Evolutionary conservation across 2,797 vertebrate genomes (phyloP), one percentile per base, ranked within the genome.

Genomic region (Hemibagrus guttatus): DNA sequence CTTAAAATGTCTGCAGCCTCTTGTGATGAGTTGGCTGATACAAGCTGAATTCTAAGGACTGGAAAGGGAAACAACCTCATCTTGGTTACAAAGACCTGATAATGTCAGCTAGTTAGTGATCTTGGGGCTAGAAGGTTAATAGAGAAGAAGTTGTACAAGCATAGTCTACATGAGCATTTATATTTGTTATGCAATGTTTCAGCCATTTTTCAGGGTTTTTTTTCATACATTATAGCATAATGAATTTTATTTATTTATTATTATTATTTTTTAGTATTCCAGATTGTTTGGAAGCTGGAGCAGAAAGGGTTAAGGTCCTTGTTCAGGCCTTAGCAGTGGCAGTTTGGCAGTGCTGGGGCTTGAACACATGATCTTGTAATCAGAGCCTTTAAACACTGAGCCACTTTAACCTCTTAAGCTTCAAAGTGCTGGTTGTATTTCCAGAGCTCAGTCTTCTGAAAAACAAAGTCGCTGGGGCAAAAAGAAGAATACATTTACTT

Each of bases 11-110:
- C 26, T 28, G 42, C 14, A 28, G 1, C 16, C 39, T 81, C 59
- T 19, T 49, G 19, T 61, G 80, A 52, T 81, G n/a, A 64, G 61
- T 66, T 81, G 26, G 16, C 79, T 81, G 59, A 54, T 68, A 66
- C 81, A 6, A 35, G 35, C 28, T 35, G 28, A 58, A 21, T 61
- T 26, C 58, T 80, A 21, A 80, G 39, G 66, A 81, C 26, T 49
- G 26, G 26, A 64, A 64, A 81, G 28, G 59, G 42, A 81, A 42
- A 42, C 58, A 63, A 81, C 58, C 78, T 63, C 78, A 46, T 17
- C 78, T 80, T 61, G 1, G 58, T 81, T 81, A 49, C 39, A 64
- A 64, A 46, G 54, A 59, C 28, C 28, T 28, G 58, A 63, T 46
- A 17, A 63, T 63, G 11, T 59, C 76, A 80, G 49, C 4, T 4